phyloP scores from a whole-genome alignment of 53 echinoderm and acorn worm species.

The Echinarachnius parma region DNA sequence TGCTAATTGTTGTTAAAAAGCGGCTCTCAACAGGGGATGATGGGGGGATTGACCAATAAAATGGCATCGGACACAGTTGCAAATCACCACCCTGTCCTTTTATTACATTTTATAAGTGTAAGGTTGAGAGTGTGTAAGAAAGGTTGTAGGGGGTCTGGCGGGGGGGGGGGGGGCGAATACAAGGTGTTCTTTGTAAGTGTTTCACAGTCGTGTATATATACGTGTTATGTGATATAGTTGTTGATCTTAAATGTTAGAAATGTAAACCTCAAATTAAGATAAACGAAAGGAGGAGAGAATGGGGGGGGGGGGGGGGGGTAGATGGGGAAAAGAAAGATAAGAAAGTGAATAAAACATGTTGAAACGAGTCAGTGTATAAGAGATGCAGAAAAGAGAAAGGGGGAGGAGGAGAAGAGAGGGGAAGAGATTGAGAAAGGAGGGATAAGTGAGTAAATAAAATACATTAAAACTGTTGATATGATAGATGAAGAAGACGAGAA shows the following conservation, averaged over 20 bases:
- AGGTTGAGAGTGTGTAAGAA: too few species aligned
- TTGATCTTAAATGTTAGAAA: too few species aligned
- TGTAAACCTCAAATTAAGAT: too few species aligned
- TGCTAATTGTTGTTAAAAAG: too few species aligned
- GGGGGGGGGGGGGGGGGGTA: background rate
- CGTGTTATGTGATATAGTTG: too few species aligned
- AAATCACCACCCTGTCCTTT: slow-evolving; percentile 13
- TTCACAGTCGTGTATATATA: too few species aligned
- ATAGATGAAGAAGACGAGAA: slow-evolving; percentile 16
- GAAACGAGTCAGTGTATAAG: background rate
- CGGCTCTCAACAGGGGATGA: too few species aligned
- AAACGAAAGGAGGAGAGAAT: background rate
- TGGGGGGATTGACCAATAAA: too few species aligned
- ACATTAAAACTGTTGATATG: slow-evolving; percentile 11
- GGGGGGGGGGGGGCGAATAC: too few species aligned
- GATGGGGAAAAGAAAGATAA: slow-evolving; percentile 4
- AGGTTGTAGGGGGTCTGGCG: too few species aligned
- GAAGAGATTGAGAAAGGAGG: background rate
- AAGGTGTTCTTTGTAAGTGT: too few species aligned
- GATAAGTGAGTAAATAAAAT: background rate
- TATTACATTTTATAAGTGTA: too few species aligned
- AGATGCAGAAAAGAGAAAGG: background rate
- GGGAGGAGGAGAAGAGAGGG: slow-evolving; percentile 1
- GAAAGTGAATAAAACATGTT: background rate
- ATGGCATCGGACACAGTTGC: slow-evolving; percentile 25